These are phyloP conservation scores for Lophius americanus DNA, from an alignment of 2,797 vertebrate genomes.

Conservation along the genomic window DNA sequence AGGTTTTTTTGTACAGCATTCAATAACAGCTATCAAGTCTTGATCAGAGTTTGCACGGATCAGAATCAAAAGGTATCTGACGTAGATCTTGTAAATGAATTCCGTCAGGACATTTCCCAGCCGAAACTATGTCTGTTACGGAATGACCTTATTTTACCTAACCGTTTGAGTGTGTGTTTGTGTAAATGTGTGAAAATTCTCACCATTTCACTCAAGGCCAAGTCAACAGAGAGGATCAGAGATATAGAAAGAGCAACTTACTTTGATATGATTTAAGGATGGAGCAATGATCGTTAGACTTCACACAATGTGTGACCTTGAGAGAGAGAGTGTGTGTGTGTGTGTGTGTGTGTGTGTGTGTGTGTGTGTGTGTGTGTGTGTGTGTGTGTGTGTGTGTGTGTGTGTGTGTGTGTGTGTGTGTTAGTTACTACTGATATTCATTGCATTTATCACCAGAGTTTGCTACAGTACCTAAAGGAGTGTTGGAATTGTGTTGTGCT, in stretches of 20 bases:
- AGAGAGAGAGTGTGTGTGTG: conserved; percentile 31
- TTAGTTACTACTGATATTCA: conserved; percentile 14
- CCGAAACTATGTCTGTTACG: conserved; percentile 32
- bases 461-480: not conserved
- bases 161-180: conserved; percentile 2
- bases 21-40: too few species aligned
- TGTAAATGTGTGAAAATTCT: conserved; percentile 56
- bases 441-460: not conserved
- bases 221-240: conserved; percentile 34
- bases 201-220: conserved; percentile 61
- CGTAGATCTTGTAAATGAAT: conserved; percentile 46
- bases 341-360: conserved; percentile 9
- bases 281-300: conserved; percentile 43
- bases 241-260: conserved; percentile 63
- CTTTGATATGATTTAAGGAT: conserved; percentile 59
- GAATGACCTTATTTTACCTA: conserved; percentile 35
- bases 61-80: not conserved
- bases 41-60: too few species aligned
- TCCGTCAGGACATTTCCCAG: conserved; percentile 39
- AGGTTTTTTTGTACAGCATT: too few species aligned
- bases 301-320: conserved; percentile 54
- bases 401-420: conserved; percentile 2
- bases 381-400: not conserved
- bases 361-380: conserved; percentile 1
- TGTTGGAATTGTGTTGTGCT: not conserved